Evolutionary conservation across 1,140 invertebrate species (phyloP), one percentile per base, ranked within the genome.

Genomic region (Platyscapa corneri): DNA sequence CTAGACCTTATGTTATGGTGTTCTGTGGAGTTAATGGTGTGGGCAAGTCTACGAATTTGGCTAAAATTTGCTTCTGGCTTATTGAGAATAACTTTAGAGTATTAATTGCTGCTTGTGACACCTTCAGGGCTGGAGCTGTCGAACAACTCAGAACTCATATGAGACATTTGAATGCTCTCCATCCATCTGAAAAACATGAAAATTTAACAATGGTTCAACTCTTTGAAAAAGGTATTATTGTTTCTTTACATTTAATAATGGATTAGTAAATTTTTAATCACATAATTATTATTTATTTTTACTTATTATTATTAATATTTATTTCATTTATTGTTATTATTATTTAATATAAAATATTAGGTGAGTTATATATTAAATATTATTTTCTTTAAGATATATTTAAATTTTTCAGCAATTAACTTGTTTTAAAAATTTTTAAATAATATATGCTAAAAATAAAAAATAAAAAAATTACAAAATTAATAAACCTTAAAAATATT

Each of bases 1-100:
- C 94, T 0, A 94, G 96, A n/a, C 99, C 99, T 0, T 99, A 98
- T 92, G 96, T 98, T 2, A 98, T 99, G 94, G 96, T 97, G 0
- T 99, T 99, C 91, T 99, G 99, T 94, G 99, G 99, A 75, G 99
- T 99, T 0, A 99, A 99, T 93, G 99, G 99, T 67, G 99, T 99
- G 5, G 99, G 99, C 75, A 99, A 99, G 91, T 99, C 98, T 0
- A 99, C 99, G 3, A 99, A 99, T 94, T 94, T 99, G 60, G 99
- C 99, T 3, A 99, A 99, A 95, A 99, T 99, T 83, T 98, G 98
- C 90, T 99, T 99, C 92, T 99, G 99, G 99, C 94, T 99, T 77
- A 98, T 99, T 88, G 99, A 99, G 94, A 99, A 99, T 93, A 97
- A 98, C 89, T 96, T 99, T 89, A 95, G 97, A 67, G 99, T 99